A percentile compares a stretch with the other conserved stretches of the same genome.
Conservation (phyloP, 37 sponge, comb jelly and placozoan species). For the Tethya wilhelma region DNA sequence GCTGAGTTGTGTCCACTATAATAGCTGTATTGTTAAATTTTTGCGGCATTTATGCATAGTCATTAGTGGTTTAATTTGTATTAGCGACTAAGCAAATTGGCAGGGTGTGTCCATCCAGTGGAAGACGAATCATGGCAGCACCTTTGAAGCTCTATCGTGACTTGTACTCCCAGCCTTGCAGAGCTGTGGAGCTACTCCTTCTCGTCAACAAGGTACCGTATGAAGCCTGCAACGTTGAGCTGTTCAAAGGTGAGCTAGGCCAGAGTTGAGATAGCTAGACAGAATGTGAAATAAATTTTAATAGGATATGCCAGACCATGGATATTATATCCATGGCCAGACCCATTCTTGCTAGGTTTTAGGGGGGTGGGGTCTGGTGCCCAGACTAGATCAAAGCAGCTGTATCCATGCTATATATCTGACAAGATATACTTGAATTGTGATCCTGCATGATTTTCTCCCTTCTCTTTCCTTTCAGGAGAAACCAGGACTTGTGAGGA, state of each 20-base stretch:
- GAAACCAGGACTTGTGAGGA: conserved; percentile 33
- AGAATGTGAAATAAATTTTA: not conserved
- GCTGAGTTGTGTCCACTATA: not conserved
- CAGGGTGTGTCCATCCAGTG: too few relatives aligned
- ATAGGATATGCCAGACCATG: not conserved
- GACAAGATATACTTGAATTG: not conserved
- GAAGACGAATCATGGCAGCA: too few relatives aligned
- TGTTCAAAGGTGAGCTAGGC: conserved; percentile 44
- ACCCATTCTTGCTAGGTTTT: too few relatives aligned
- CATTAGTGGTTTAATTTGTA: not conserved
- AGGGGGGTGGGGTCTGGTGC: too few relatives aligned
- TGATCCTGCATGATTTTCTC: too few relatives aligned
- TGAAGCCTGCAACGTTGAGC: conserved; percentile 27
- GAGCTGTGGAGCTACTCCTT: conserved; percentile 71
- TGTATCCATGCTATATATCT: not conserved
- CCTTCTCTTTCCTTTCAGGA: conserved; percentile 12
- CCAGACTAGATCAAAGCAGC: too few relatives aligned
- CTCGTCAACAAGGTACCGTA: conserved; percentile 63
- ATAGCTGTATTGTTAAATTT: not conserved
- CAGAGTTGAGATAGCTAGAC: not conserved
- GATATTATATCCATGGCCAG: not conserved
- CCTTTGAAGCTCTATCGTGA: conserved; percentile 55
- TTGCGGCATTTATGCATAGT: not conserved
- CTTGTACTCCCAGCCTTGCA: conserved; percentile 61
- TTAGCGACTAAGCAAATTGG: not conserved